Conservation (phyloP, 2,797 vertebrate genomes). For the Megalops cyprinoides region DNA sequence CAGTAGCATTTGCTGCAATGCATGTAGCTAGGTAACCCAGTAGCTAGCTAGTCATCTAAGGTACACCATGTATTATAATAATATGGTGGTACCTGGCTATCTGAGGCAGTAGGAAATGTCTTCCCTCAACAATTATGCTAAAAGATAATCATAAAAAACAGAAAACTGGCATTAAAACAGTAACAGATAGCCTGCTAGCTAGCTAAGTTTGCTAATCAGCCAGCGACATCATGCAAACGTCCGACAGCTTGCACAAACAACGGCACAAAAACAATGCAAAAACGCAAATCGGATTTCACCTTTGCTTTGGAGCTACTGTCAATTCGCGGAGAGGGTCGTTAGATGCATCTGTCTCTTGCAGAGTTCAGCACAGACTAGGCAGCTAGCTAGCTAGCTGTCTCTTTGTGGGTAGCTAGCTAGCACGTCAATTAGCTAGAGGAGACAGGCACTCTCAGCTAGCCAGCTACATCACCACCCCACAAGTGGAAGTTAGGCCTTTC, state of each 20-base stretch:
- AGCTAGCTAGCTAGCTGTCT: conserved; percentile 27
- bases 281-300: conserved; percentile 21
- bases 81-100: too few species aligned
- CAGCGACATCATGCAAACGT: neutral
- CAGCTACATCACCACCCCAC: conserved; percentile 31
- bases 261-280: neutral
- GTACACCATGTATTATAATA: neutral
- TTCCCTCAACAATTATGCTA: neutral
- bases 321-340: conserved; percentile 23
- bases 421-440: neutral
- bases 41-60: neutral
- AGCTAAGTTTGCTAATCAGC: neutral
- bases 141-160: neutral
- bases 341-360: conserved; percentile 24
- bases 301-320: conserved; percentile 30
- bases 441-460: conserved; percentile 20
- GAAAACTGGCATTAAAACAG: neutral
- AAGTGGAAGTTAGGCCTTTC: conserved; percentile 25
- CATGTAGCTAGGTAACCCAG: neutral
- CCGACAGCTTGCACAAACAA: conserved; percentile 3
- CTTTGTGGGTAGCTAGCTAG: conserved; percentile 20
- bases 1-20: neutral
- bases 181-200: too few species aligned
- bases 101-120: neutral
- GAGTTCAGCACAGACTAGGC: conserved; percentile 20